Percentiles rank a stretch among this genome's conserved stretches.
Conservation (phyloP, 30 jellyfish, hydroid and myxozoan species). For the Pelagia noctiluca region DNA sequence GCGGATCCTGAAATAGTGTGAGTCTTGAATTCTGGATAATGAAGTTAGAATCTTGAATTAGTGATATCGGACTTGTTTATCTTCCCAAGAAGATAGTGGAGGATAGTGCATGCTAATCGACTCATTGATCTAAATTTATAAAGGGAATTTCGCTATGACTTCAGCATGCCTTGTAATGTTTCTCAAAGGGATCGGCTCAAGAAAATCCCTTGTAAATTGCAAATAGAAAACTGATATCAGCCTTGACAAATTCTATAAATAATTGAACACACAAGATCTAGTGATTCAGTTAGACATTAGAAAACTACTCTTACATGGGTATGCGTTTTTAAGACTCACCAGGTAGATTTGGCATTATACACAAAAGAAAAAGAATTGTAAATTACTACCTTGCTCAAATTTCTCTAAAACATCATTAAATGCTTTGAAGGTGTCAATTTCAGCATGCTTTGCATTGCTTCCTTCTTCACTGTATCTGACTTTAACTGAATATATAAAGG, state of each 20-base stretch:
- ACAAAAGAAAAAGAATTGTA: not conserved
- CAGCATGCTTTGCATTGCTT: not conserved
- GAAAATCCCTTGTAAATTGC: too few relatives aligned
- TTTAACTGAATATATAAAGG: not conserved
- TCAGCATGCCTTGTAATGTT: not conserved
- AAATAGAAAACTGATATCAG: too few relatives aligned
- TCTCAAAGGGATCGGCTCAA: not conserved
- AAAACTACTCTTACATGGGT: not conserved
- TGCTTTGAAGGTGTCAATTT: slow-evolving; percentile 6
- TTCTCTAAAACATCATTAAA: slow-evolving; percentile 7
- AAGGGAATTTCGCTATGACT: not conserved
- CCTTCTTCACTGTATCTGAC: not conserved
- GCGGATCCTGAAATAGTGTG: too few relatives aligned
- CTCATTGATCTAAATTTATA: too few relatives aligned
- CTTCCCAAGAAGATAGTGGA: not conserved
- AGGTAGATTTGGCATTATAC: not conserved
- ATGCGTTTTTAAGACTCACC: not conserved
- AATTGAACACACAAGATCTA: not conserved
- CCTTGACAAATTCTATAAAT: not conserved
- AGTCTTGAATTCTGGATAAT: too few relatives aligned
- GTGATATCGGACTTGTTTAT: too few relatives aligned
- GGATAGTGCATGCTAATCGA: not conserved
- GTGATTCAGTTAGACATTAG: not conserved
- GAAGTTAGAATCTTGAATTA: too few relatives aligned
- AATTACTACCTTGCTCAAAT: slow-evolving; percentile 1